Evolutionary conservation across 2,797 vertebrate species (phyloP).

Genomic region (Columba guinea): DNA sequence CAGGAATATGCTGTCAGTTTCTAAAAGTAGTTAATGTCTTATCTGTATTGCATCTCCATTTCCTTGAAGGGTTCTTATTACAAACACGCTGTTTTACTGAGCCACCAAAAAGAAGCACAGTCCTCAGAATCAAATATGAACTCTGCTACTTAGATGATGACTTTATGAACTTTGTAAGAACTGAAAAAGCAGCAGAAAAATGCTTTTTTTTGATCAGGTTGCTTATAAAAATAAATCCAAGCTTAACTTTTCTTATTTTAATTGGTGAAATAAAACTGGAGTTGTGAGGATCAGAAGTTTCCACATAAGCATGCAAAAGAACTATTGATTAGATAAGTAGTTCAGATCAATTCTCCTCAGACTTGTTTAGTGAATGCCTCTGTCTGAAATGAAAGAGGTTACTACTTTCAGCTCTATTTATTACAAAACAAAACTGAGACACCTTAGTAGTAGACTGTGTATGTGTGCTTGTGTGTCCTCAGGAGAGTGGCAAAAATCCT

Average conservation of each 20-base stretch:
- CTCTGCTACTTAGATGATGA: not conserved
- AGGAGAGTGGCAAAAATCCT: not conserved
- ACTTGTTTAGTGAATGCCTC: not conserved
- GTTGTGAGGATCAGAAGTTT: not conserved
- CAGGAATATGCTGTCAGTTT: not conserved
- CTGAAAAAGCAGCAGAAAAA: not conserved
- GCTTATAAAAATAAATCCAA: not conserved
- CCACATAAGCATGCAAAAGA: not conserved
- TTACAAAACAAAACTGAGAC: not conserved
- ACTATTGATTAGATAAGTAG: slow-evolving; percentile 8
- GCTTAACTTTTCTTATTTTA: not conserved
- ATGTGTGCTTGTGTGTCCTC: not conserved
- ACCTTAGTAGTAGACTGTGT: not conserved
- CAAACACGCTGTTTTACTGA: not conserved
- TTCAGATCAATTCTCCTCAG: not conserved
- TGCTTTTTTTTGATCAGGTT: not conserved
- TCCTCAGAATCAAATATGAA: not conserved
- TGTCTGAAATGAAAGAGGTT: not conserved
- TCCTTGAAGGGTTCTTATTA: not conserved
- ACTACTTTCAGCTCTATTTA: not conserved
- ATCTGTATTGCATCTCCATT: not conserved
- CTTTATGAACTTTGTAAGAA: not conserved
- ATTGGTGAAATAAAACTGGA: not conserved
- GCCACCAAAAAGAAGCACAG: not conserved
- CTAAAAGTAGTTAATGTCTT: not conserved